These are phyloP conservation scores for Eulemur macaco DNA, from an alignment of 2,113 vertebrate genomes.

Conservation along the genomic window DNA sequence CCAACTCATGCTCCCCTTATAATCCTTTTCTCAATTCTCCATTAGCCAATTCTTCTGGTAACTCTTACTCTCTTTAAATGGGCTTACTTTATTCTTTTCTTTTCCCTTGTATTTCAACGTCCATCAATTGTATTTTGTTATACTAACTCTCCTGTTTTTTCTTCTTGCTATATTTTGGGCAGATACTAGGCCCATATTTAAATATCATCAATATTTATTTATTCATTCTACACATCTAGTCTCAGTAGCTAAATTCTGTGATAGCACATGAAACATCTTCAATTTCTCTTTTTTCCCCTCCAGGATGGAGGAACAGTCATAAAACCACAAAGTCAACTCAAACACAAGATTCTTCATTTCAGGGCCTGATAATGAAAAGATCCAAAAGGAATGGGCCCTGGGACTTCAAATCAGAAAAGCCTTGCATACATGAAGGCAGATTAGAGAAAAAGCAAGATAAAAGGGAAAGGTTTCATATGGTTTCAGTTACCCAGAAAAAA, in stretches of 20 bases:
- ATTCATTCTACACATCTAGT: neutral
- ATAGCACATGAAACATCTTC: neutral
- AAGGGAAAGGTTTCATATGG: neutral
- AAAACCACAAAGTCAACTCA: constrained; percentile 69
- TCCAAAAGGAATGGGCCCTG: constrained; percentile 41
- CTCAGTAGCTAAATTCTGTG: neutral
- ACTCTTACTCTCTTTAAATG: neutral
- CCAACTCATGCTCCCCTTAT: neutral
- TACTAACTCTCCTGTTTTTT: neutral
- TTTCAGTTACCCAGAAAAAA: constrained; percentile 39
- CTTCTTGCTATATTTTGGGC: neutral
- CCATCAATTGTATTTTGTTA: neutral
- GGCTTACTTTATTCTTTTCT: constrained; percentile 10
- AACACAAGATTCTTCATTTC: constrained; percentile 62
- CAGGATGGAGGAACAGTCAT: constrained; percentile 49
- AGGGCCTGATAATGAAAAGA: constrained; percentile 40
- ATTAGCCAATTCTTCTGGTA: neutral
- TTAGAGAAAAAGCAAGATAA: constrained; percentile 50
- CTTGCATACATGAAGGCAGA: constrained; percentile 15
- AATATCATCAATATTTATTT: constrained; percentile 7
- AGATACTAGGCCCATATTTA: neutral
- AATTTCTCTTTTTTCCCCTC: neutral
- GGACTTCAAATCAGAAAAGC: constrained; percentile 65
- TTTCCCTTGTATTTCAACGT: neutral
- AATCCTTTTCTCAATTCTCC: neutral